phyloP scores from a whole-genome alignment of 2,797 vertebrate genomes.

The Coracias cyanogaster region DNA sequence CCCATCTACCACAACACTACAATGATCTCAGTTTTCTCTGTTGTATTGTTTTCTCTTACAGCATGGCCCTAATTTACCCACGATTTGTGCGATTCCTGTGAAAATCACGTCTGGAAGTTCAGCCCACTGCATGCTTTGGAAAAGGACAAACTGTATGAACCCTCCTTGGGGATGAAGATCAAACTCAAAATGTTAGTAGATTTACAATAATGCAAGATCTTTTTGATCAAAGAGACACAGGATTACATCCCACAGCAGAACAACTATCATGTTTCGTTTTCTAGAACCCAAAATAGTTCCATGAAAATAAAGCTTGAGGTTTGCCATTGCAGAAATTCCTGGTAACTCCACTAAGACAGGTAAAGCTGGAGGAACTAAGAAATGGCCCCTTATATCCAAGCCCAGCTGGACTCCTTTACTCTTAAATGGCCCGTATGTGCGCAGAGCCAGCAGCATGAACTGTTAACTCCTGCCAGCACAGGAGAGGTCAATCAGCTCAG shows the following conservation, averaged over 20 bases:
- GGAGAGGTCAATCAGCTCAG: not conserved
- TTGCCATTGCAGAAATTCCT: not conserved
- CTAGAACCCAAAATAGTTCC: not conserved
- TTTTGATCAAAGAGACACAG: not conserved
- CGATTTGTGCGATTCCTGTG: not conserved
- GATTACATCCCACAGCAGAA: not conserved
- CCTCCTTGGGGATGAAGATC: not conserved
- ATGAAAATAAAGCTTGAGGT: not conserved
- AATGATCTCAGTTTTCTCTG: rapidly evolving
- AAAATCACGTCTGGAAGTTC: not conserved
- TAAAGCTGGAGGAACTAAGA: not conserved
- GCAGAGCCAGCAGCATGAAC: not conserved
- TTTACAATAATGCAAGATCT: not conserved
- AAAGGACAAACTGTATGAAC: not conserved
- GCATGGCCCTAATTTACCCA: not conserved
- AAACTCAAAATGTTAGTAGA: rapidly evolving
- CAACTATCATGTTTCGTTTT: not conserved
- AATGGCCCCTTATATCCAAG: not conserved
- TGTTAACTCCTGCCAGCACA: rapidly evolving
- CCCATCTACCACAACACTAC: not conserved
- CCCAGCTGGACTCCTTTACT: not conserved
- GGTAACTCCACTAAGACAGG: not conserved
- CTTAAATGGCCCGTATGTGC: rapidly evolving
- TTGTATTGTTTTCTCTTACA: not conserved
- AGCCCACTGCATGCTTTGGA: not conserved